Evolutionary conservation across 2,113 vertebrate genomes (phyloP).

Genomic region (Leucoraja erinaceus): DNA sequence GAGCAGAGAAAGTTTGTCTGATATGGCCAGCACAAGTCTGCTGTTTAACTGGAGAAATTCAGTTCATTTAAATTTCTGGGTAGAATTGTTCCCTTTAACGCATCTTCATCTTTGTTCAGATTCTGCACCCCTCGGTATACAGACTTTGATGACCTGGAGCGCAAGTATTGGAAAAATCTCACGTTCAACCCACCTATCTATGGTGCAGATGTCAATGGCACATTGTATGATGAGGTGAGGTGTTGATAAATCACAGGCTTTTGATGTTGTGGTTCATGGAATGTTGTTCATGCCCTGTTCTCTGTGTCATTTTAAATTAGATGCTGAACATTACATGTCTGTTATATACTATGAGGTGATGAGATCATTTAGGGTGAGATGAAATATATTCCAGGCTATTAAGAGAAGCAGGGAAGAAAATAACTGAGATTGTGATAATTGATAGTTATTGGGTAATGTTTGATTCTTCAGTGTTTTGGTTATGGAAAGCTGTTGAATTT

Average conservation of each 20-base stretch:
- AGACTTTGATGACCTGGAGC: conserved; percentile 88
- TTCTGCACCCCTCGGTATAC: conserved; percentile 81
- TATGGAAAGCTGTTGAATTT: too few relatives aligned
- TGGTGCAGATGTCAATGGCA: conserved; percentile 87
- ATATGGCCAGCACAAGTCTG: neutral
- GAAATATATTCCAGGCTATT: too few relatives aligned
- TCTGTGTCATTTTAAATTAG: too few relatives aligned
- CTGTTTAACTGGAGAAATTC: neutral
- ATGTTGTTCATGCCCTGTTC: too few relatives aligned
- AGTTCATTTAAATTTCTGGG: neutral
- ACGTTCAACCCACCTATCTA: conserved; percentile 92
- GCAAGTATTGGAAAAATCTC: conserved; percentile 96
- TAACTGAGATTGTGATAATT: too few relatives aligned
- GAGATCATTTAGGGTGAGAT: too few relatives aligned
- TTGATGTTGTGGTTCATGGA: neutral
- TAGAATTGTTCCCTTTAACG: neutral
- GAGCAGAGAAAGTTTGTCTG: neutral
- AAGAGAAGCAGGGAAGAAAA: too few relatives aligned
- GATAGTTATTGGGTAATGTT: too few relatives aligned
- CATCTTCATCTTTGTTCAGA: conserved; percentile 51
- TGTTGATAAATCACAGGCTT: neutral
- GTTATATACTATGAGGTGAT: too few relatives aligned
- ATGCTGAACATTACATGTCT: too few relatives aligned
- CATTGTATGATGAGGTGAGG: conserved; percentile 82
- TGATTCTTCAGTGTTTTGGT: too few relatives aligned